Base-by-base conservation (phyloP, 2,113 vertebrate genomes). In the Eubucco bourcierii region DNA sequence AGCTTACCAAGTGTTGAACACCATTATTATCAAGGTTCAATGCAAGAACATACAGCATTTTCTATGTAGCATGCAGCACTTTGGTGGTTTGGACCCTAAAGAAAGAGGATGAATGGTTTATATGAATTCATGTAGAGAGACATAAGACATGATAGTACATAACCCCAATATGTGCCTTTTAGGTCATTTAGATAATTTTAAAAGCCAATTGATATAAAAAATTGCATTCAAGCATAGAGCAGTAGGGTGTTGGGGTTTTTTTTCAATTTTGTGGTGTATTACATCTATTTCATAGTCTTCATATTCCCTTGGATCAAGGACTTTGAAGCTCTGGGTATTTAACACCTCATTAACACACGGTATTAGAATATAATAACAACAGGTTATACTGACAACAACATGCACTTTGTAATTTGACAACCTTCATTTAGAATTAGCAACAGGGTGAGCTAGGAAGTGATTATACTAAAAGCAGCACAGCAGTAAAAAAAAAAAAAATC, bases 331-430 rank as follows among this genome's bases (percentile, higher is more conserved):
- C 67, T 84, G 67, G 83, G 75, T 88, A 87, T 79, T 93, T 95
- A 93, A 86, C 84, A 88, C 76, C 92, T 96, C 71, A 84, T 90
- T 94, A 91, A n/a, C 81, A 86, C 47, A 10, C 29, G 33, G 16
- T 25, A 74, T 86, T 56, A 70, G 71, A 0, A 0, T 74, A 70
- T 73, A 81, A 87, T 73, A 93, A 90, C 50, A 58, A 53, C 72
- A 82, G 78, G 92, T 71, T 90, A 67, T 70, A 74, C 61, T 80
- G 33, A 92, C 83, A 93, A 93, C 41, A 95, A 53, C 60, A 33
- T 23, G 15, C 67, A 33, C 55, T 91, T 91, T 67, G 55, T 61
- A 88, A 72, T 91, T 88, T 90, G 65, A 91, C 58, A 94, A n/a
- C 50, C 28, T 91, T 78, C 15, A 80, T 75, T 85, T 89, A 77